These are phyloP conservation scores for Palythoa caribaeorum DNA, from an alignment of 92 coral and sea anemone species.

Conservation along the genomic window DNA sequence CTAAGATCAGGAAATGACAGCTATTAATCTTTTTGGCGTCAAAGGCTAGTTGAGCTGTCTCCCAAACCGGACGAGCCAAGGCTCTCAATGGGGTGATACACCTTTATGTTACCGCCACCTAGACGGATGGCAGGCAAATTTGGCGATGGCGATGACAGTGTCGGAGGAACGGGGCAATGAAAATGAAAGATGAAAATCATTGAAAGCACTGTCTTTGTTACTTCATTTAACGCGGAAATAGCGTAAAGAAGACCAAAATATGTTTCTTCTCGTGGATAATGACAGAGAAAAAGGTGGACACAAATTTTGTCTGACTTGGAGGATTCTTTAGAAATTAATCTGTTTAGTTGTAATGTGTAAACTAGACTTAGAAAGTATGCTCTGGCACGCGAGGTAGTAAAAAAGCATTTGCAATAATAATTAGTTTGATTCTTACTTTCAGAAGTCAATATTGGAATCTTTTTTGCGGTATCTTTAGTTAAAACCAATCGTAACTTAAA, in stretches of 20 bases:
- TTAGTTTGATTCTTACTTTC: too few species aligned
- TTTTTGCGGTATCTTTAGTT: not conserved
- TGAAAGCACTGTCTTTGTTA: not conserved
- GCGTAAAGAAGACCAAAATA: too few species aligned
- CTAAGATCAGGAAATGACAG: constrained; percentile 63
- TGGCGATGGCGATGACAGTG: not conserved
- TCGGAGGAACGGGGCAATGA: constrained; percentile 7
- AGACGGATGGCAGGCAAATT: constrained; percentile 24
- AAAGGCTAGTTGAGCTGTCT: constrained; percentile 35
- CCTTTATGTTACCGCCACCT: constrained; percentile 24
- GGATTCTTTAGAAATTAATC: too few species aligned
- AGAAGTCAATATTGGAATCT: too few species aligned
- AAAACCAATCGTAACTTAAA: not conserved
- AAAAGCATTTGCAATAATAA: too few species aligned
- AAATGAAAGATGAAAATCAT: constrained; percentile 29
- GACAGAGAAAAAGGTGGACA: too few species aligned
- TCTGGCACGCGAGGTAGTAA: too few species aligned
- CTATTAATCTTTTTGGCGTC: constrained; percentile 48
- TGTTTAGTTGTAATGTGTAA: too few species aligned
- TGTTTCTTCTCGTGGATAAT: too few species aligned
- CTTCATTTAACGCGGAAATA: too few species aligned
- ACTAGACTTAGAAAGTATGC: too few species aligned
- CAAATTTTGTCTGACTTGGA: too few species aligned
- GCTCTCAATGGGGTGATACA: constrained; percentile 38
- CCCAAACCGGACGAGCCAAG: constrained; percentile 43